Evolutionary conservation across 2,113 vertebrate genomes (phyloP).

Genomic region (Pampusana beccarii): DNA sequence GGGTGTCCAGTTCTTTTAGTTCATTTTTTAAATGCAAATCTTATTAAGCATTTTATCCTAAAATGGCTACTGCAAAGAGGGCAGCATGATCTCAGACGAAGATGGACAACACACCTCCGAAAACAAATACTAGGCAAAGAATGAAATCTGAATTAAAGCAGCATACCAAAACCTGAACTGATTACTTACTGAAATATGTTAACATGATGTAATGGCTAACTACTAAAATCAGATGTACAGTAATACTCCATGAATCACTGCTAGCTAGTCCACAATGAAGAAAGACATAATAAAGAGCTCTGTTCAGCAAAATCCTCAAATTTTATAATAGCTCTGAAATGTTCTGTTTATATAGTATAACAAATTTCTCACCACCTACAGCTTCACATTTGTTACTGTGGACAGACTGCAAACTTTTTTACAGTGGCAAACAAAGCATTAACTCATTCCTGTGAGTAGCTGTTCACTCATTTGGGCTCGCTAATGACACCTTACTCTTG

Average conservation of each 20-base stretch:
- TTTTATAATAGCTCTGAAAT: conserved; percentile 55
- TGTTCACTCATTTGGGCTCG: not conserved
- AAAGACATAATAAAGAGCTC: conserved; percentile 61
- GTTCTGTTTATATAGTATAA: conserved; percentile 11
- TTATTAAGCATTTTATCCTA: conserved; percentile 83
- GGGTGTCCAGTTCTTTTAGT: conserved; percentile 73
- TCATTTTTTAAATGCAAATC: conserved; percentile 86
- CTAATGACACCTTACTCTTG: not conserved
- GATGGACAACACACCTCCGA: conserved; percentile 72
- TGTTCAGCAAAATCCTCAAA: conserved; percentile 51
- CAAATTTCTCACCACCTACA: conserved; percentile 61
- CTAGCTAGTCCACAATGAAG: conserved; percentile 44
- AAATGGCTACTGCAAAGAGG: conserved; percentile 78
- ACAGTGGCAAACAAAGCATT: not conserved
- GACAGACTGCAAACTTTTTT: conserved; percentile 22
- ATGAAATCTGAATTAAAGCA: conserved; percentile 77
- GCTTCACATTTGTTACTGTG: conserved; percentile 14
- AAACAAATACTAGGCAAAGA: conserved; percentile 74
- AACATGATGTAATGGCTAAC: conserved; percentile 74
- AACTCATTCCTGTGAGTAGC: not conserved
- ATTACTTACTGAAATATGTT: conserved; percentile 81
- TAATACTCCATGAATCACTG: conserved; percentile 77
- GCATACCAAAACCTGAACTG: conserved; percentile 69
- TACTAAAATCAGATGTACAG: conserved; percentile 69
- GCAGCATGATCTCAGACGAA: conserved; percentile 63